These are phyloP conservation scores for Rotaria sp. DNA, from an alignment of 2,888 invertebrate species.

Conservation along the genomic window DNA sequence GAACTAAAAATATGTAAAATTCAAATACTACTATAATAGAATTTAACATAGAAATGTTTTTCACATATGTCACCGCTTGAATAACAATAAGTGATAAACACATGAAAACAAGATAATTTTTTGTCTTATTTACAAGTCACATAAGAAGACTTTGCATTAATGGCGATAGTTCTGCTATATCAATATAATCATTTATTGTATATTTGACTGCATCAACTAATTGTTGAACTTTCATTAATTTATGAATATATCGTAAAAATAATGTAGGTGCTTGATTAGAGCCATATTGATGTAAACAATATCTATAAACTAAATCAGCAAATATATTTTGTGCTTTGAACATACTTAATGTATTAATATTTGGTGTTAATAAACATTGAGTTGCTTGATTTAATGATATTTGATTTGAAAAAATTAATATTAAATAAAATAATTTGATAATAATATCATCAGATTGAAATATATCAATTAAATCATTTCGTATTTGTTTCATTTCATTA, in stretches of 20 bases:
- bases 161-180: not conserved
- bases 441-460: not conserved
- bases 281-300: not conserved
- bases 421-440: not conserved
- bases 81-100: no score
- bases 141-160: not conserved
- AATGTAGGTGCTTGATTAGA: not conserved
- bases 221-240: not conserved
- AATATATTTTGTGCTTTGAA: not conserved
- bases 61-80: no score
- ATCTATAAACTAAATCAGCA: not conserved
- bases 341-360: not conserved
- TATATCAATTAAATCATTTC: conserved; percentile 10
- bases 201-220: not conserved
- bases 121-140: not conserved
- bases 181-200: not conserved
- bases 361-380: not conserved
- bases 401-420: not conserved
- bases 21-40: no score
- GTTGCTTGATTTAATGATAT: not conserved
- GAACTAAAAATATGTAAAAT: no score
- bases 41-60: no score
- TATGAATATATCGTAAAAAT: not conserved
- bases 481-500: not conserved
- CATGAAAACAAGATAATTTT: no score